These are phyloP conservation scores for Ginglymostoma cirratum DNA, from an alignment of 2,113 vertebrate species.

Conservation along the genomic window DNA sequence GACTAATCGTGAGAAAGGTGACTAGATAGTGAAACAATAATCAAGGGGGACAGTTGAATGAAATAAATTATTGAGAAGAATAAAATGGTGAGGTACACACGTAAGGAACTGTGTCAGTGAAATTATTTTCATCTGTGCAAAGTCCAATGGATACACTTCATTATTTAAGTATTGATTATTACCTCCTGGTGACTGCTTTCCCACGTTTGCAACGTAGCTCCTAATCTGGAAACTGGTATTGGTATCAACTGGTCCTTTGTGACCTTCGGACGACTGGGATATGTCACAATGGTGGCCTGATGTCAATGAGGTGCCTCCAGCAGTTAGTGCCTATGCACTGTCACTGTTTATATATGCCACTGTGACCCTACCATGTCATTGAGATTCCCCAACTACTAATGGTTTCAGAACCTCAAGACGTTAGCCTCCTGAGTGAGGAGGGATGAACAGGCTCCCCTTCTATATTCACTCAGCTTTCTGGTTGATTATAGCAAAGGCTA, in stretches of 20 bases:
- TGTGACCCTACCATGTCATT: too few species aligned
- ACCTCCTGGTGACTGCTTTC: background rate
- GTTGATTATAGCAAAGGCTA: too few species aligned
- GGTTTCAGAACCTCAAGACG: too few species aligned
- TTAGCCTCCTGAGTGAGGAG: too few species aligned
- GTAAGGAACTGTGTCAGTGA: background rate
- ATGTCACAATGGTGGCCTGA: slow-evolving; percentile 14
- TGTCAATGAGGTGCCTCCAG: background rate
- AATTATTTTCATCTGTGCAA: background rate
- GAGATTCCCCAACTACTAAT: too few species aligned
- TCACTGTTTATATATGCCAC: background rate
- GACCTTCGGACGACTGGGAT: background rate
- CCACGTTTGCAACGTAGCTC: background rate
- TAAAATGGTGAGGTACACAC: background rate
- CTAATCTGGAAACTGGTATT: background rate
- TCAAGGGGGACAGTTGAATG: background rate
- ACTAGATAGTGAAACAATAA: background rate
- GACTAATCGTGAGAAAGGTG: background rate
- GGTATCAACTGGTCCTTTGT: background rate
- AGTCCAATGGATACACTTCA: background rate
- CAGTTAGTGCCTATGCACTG: background rate
- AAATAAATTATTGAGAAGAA: background rate
- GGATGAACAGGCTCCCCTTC: too few species aligned
- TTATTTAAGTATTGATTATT: background rate
- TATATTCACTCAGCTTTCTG: too few species aligned